Evolutionary conservation across 2,888 invertebrate genomes (phyloP).

Genomic region (Leptura quadrifasciata): DNA sequence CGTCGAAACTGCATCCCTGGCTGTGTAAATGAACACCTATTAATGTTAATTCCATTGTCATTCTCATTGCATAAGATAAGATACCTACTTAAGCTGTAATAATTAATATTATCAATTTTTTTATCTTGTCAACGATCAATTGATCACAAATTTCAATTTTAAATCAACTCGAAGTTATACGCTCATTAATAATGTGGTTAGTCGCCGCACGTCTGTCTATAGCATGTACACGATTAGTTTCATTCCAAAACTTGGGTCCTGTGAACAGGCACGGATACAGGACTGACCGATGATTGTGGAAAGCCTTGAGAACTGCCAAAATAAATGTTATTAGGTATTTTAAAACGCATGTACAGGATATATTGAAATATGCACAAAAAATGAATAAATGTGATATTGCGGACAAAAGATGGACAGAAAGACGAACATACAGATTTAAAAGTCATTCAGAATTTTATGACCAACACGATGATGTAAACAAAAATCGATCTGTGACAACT

Average conservation of each 20-base stretch:
- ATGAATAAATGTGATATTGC: too few relatives aligned
- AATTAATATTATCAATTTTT: slow-evolving; percentile 29
- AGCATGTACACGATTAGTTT: background rate
- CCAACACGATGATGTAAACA: too few relatives aligned
- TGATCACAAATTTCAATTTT: slow-evolving; percentile 32
- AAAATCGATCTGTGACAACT: too few relatives aligned
- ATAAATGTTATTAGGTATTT: too few relatives aligned
- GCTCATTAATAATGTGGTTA: slow-evolving; percentile 14
- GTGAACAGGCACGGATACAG: too few relatives aligned
- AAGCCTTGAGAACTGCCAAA: too few relatives aligned
- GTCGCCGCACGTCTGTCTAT: background rate
- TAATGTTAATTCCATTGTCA: slow-evolving; percentile 20
- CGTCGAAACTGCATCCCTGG: slow-evolving; percentile 39
- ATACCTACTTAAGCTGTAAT: slow-evolving; percentile 5
- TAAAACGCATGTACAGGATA: too few relatives aligned
- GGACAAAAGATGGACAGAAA: too few relatives aligned
- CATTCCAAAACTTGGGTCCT: background rate
- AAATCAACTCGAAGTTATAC: slow-evolving; percentile 25
- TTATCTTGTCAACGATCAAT: slow-evolving; percentile 32
- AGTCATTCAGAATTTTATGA: too few relatives aligned
- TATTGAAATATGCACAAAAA: too few relatives aligned
- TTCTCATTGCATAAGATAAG: slow-evolving; percentile 6
- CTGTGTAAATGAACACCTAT: slow-evolving; percentile 1
- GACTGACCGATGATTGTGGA: too few relatives aligned
- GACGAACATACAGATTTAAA: too few relatives aligned